Percentiles rank a stretch among this genome's conserved stretches.
These are phyloP conservation scores for Mesitornis unicolor DNA, from an alignment of 2,113 vertebrate genomes.

Conservation along the genomic window DNA sequence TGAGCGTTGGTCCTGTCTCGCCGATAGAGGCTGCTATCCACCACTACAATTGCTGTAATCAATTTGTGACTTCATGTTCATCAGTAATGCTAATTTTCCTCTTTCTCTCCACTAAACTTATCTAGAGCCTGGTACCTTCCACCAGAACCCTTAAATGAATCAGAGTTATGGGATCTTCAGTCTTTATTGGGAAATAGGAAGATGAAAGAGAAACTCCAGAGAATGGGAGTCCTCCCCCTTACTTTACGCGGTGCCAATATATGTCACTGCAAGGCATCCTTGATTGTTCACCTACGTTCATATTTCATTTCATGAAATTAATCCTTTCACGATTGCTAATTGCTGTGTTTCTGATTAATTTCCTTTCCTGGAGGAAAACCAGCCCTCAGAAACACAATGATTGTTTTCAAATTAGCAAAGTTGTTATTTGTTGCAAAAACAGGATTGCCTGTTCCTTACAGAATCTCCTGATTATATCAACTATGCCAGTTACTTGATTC, in stretches of 20 bases:
- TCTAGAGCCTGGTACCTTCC: not conserved
- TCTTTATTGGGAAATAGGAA: not conserved
- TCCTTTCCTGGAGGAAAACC: not conserved
- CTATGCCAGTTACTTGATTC: not conserved
- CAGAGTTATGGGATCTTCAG: not conserved
- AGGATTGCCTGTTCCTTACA: not conserved
- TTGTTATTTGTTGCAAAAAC: not conserved
- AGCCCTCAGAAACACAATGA: not conserved
- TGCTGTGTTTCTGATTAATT: slow-evolving; percentile 6
- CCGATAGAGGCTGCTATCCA: not conserved
- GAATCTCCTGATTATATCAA: not conserved
- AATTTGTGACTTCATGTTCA: not conserved
- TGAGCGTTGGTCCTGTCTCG: not conserved
- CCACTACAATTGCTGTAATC: slow-evolving; percentile 27
- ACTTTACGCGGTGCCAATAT: not conserved
- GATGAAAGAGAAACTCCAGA: not conserved
- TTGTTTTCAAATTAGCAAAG: not conserved
- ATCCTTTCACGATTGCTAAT: not conserved
- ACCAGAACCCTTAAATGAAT: not conserved
- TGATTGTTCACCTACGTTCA: not conserved
- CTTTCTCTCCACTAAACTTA: not conserved
- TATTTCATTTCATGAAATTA: not conserved
- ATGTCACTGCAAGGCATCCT: not conserved
- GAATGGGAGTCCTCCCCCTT: not conserved
- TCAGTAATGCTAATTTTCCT: not conserved